These are phyloP conservation scores for Pelodytes ibericus DNA, from an alignment of 2,797 vertebrate species.

Conservation along the genomic window DNA sequence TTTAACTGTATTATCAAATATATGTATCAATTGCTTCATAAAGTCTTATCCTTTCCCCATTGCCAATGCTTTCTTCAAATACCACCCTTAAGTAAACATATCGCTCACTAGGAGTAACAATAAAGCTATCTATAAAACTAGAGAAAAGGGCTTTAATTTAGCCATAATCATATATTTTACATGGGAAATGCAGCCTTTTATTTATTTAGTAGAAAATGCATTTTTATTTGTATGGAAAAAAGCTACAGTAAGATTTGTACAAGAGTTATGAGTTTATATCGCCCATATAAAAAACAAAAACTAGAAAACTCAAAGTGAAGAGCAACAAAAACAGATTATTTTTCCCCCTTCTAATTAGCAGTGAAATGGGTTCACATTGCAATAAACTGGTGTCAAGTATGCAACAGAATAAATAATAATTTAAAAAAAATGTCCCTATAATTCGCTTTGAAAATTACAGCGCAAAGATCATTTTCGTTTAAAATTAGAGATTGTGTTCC, in stretches of 20 bases:
- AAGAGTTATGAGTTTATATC: slow-evolving; percentile 70
- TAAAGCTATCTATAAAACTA: no score
- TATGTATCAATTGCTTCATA: no score
- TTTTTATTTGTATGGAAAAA: slow-evolving; percentile 81
- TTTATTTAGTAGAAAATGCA: slow-evolving; percentile 79
- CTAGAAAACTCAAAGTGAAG: slow-evolving; percentile 63
- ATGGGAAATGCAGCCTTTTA: no score
- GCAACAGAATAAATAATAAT: slow-evolving; percentile 66
- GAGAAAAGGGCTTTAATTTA: no score
- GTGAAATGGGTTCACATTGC: slow-evolving; percentile 81
- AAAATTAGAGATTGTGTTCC: slow-evolving; percentile 55
- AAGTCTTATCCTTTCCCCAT: no score
- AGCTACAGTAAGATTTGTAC: slow-evolving; percentile 76
- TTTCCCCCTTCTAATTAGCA: slow-evolving; percentile 68
- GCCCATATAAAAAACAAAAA: slow-evolving; percentile 64
- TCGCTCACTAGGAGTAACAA: no score
- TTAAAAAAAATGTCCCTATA: slow-evolving; percentile 67
- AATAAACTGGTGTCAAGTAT: slow-evolving; percentile 78
- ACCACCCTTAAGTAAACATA: no score
- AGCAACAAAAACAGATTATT: slow-evolving; percentile 67
- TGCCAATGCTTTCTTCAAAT: no score
- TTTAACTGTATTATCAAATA: no score
- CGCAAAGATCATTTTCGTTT: slow-evolving; percentile 73
- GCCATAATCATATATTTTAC: no score
- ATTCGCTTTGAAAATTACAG: slow-evolving; percentile 71